Percentiles rank a stretch among this genome's conserved stretches.
phyloP scores from a whole-genome alignment of 2,888 invertebrate species.

The Caradrina clavipalpis region DNA sequence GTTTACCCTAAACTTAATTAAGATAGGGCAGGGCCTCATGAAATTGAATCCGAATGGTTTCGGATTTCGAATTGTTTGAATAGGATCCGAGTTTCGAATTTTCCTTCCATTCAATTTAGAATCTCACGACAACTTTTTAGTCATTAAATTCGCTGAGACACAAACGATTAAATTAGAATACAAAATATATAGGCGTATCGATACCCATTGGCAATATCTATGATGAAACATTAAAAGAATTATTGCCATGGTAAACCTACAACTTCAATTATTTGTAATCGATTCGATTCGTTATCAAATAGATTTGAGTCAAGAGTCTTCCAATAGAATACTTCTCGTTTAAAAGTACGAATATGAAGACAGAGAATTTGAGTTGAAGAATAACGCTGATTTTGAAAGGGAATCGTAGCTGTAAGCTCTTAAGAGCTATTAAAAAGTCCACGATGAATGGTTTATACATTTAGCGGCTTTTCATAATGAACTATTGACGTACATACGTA shows the following conservation, averaged over 20 bases:
- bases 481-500: slow-evolving; percentile 28
- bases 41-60: slow-evolving; percentile 18
- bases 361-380: background rate
- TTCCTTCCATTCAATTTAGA: slow-evolving; percentile 1
- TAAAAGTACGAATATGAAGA: background rate
- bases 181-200: slow-evolving; percentile 1
- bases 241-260: background rate
- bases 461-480: slow-evolving; percentile 27
- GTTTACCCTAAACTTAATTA: slow-evolving; percentile 13
- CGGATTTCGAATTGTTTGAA: slow-evolving; percentile 26
- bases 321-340: background rate
- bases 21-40: background rate
- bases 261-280: slow-evolving; percentile 5
- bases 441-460: slow-evolving; percentile 15
- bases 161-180: slow-evolving; percentile 11
- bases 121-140: background rate
- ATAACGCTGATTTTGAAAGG: background rate
- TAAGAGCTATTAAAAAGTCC: slow-evolving; percentile 1
- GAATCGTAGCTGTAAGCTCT: background rate
- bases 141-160: background rate
- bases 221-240: slow-evolving; percentile 4
- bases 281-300: background rate
- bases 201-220: background rate
- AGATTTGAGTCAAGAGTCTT: background rate
- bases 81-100: slow-evolving; percentile 4